phyloP scores from a whole-genome alignment of 2,888 invertebrate genomes.

The Nomada ruficornis region DNA sequence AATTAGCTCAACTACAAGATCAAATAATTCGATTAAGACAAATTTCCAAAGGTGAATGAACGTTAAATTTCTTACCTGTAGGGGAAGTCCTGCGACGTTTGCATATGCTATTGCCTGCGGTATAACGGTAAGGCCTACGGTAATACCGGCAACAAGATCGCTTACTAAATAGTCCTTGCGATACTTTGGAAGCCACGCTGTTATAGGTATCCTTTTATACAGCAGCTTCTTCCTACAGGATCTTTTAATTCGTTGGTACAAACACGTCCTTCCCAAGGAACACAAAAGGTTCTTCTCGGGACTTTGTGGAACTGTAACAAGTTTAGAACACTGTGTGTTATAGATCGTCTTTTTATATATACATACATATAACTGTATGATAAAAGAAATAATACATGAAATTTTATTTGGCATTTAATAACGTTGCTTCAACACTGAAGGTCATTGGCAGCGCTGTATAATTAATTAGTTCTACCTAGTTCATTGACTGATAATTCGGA shows the following conservation, averaged over 20 bases:
- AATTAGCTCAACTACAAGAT: no score
- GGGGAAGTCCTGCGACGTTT: constrained; percentile 86
- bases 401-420: no score
- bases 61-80: constrained; percentile 79
- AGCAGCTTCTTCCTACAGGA: constrained; percentile 88
- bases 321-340: background rate
- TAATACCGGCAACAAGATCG: constrained; percentile 92
- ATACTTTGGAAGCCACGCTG: constrained; percentile 90
- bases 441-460: no score
- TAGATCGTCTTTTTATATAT: background rate
- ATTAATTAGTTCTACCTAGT: no score
- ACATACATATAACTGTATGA: background rate
- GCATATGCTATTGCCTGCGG: constrained; percentile 88
- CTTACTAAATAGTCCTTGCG: constrained; percentile 88
- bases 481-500: no score
- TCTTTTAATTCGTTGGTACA: constrained; percentile 85
- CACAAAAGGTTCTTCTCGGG: constrained; percentile 61
- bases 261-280: constrained; percentile 78
- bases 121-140: constrained; percentile 90
- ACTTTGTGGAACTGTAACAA: constrained; percentile 70
- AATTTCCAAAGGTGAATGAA: constrained; percentile 17
- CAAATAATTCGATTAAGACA: background rate
- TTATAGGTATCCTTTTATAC: constrained; percentile 88
- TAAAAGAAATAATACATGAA: background rate
- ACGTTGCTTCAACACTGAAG: no score